Evolutionary conservation across 2,113 vertebrate species (phyloP).

Genomic region (Collichthys lucidus): DNA sequence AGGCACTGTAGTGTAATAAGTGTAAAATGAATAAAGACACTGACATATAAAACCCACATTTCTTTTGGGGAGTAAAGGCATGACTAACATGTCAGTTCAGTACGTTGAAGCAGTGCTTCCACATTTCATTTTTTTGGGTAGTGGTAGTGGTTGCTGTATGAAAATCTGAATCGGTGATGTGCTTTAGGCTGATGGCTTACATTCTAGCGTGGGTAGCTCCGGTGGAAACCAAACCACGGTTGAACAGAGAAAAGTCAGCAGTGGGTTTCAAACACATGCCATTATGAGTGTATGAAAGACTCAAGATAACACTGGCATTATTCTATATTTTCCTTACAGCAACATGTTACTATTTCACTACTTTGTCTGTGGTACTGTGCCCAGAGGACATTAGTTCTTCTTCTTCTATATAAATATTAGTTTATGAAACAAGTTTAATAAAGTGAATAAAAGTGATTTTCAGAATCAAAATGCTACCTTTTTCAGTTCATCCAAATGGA

Average conservation of each 20-base stretch:
- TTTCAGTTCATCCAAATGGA: not conserved
- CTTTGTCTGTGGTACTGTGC: not conserved
- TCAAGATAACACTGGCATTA: not conserved
- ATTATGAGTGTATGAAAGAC: not conserved
- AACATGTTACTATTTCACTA: too few species aligned
- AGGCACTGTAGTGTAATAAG: not conserved
- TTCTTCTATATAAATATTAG: not conserved
- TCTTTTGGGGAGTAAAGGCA: not conserved
- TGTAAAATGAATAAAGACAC: not conserved
- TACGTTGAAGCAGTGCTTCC: not conserved
- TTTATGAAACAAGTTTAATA: not conserved
- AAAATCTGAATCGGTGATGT: not conserved
- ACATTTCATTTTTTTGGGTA: not conserved
- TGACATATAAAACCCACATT: not conserved
- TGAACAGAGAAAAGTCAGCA: not conserved
- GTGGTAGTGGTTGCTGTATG: not conserved
- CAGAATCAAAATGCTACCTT: not conserved
- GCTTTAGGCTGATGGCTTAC: constrained; percentile 1
- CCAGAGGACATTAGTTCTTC: not conserved
- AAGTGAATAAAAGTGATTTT: not conserved
- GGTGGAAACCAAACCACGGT: not conserved
- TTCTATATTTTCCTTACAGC: not conserved
- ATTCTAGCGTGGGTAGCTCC: not conserved
- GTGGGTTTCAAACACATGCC: not conserved
- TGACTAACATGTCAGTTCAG: not conserved